Conservation (phyloP, 2,113 vertebrate species). For the Uria lomvia region DNA sequence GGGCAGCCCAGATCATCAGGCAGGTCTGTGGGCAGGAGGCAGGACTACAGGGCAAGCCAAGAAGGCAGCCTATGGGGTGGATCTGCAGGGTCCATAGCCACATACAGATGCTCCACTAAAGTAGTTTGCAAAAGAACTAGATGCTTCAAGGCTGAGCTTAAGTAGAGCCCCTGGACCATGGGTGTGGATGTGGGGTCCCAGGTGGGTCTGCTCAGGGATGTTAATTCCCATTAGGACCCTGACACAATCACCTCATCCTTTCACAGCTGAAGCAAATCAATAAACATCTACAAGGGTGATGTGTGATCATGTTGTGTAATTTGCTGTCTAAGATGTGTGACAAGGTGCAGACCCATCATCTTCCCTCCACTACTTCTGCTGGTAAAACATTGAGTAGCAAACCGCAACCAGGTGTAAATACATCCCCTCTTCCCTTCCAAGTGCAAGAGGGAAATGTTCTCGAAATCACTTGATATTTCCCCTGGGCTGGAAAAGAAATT, state of each 20-base stretch:
- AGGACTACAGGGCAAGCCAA: background rate
- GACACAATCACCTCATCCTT: too few relatives aligned
- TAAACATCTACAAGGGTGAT: background rate
- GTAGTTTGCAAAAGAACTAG: background rate
- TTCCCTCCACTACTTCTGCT: background rate
- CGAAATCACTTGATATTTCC: background rate
- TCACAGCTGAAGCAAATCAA: background rate
- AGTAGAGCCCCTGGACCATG: background rate
- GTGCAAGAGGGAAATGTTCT: background rate
- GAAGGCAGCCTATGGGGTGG: background rate
- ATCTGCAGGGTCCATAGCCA: background rate
- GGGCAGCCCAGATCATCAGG: background rate
- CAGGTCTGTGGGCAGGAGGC: background rate
- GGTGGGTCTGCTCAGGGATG: background rate
- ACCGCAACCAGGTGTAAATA: background rate
- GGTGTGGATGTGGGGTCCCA: background rate
- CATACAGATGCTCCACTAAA: accelerated
- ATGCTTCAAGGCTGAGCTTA: background rate
- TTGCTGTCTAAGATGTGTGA: background rate
- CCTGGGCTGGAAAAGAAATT: background rate
- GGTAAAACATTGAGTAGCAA: background rate
- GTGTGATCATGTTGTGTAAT: background rate
- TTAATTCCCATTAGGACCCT: background rate
- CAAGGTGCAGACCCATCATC: background rate
- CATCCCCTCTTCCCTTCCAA: background rate